Conservation (phyloP, 2,797 vertebrate genomes). For the Spinibarbus caldwelli region DNA sequence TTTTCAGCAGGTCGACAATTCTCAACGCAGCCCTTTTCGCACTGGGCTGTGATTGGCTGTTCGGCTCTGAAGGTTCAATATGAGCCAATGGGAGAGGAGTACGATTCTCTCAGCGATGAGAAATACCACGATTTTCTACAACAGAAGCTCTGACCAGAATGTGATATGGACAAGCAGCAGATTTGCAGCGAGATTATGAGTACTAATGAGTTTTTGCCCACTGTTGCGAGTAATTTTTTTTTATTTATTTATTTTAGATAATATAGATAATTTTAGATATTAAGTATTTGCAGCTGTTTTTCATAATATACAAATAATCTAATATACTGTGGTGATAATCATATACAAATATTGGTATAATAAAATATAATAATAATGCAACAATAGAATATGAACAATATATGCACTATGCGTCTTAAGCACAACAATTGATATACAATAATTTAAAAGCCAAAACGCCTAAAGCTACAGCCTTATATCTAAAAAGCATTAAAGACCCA, state of each 20-base stretch:
- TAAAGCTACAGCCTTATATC: not conserved
- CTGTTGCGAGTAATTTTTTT: not conserved
- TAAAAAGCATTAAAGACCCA: not conserved
- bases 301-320: not conserved
- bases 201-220: not conserved
- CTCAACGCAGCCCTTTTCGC: constrained; percentile 50
- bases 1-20: constrained; percentile 60
- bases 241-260: too few species aligned
- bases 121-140: not conserved
- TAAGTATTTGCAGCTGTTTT: not conserved
- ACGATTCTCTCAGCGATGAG: constrained; percentile 6
- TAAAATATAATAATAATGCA: not conserved
- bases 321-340: not conserved
- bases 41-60: constrained; percentile 68
- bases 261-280: not conserved
- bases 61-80: fast-evolving
- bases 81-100: constrained; percentile 61
- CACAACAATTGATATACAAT: not conserved
- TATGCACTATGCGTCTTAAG: not conserved
- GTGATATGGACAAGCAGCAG: not conserved
- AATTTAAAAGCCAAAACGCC: not conserved
- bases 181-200: not conserved
- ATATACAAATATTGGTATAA: not conserved
- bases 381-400: not conserved
- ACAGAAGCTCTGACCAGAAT: too few species aligned